Evolutionary conservation across 1,140 invertebrate genomes (phyloP), one percentile per base, ranked within the genome.

Genomic region (Leptopilina clavipes): DNA sequence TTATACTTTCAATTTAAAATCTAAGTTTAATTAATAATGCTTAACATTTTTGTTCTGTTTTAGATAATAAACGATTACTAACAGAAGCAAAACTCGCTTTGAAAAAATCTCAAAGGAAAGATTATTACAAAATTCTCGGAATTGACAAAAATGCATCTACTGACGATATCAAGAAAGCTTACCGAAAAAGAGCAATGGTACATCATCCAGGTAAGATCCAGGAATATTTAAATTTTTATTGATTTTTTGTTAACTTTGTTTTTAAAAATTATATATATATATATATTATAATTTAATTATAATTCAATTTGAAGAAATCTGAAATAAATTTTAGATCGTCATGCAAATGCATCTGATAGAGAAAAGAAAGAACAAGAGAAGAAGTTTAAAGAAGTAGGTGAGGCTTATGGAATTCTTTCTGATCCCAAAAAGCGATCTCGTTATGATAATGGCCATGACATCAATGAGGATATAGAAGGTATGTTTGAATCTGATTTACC

Each of bases 111-210:
- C 98, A 98, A 92, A 95, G 97, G 72, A 99, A 99, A 92, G 98
- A 99, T 89, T 99, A 99, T 90, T 99, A 99, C 86, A 98, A 98
- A 90, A 98, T 98, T 83, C 91, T 99, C 48, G 97, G 98, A 17
- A 91, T 99, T 43, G 92, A 94, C 0, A 96, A 95, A 83, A 94
- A 92, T 86, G 97, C 98, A 3, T 94, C 93, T 1, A 96, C 96
- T 59, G 97, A 98, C 86, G 98, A 99, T 84, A 98, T 99, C 73
- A 99, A 98, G 86, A 98, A 98, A 89, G 97, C 96, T 9, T 99
- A 99, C 86, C 94, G 96, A 88, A 98, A 99, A 89, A 92, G 95
- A 91, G 96, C 96, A 0, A 90, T 97, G 48, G 93, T 96, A 9
- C 95, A 97, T 89, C 96, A 97, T 92, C 96, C 96, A 79, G 93